Evolutionary conservation across 2,797 vertebrate species (phyloP).

Genomic region (Alectoris magna): DNA sequence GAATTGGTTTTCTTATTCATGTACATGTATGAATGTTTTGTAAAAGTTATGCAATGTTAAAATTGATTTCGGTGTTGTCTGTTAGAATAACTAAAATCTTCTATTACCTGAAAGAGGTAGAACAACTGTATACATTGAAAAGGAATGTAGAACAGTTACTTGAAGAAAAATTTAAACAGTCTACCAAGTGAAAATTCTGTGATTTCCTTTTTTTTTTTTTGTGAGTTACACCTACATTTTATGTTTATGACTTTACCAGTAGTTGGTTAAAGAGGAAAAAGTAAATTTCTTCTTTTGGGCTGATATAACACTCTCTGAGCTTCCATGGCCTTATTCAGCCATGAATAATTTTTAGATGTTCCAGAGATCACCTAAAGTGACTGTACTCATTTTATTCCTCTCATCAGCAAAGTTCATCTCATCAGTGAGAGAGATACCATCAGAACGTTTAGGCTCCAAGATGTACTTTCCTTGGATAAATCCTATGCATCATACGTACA

Average conservation of each 20-base stretch:
- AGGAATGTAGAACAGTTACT: not conserved
- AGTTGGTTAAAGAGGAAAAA: not conserved
- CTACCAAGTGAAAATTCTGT: not conserved
- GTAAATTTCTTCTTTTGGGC: not conserved
- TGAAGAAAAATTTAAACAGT: not conserved
- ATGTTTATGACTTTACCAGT: not conserved
- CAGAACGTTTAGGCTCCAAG: constrained; percentile 31
- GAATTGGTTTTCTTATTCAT: constrained; percentile 16
- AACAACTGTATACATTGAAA: not conserved
- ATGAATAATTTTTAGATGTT: not conserved
- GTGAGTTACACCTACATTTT: not conserved
- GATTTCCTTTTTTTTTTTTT: not conserved
- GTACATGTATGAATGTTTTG: not conserved
- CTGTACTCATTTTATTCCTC: constrained; percentile 35
- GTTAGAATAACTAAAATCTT: not conserved
- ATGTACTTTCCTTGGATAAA: constrained; percentile 51
- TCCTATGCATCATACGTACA: not conserved
- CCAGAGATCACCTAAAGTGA: not conserved
- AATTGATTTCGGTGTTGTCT: not conserved
- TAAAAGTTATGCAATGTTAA: not conserved
- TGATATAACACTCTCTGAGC: not conserved
- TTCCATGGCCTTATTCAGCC: not conserved
- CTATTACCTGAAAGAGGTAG: not conserved
- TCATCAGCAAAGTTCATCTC: constrained; percentile 64
- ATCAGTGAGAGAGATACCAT: constrained; percentile 36